phyloP scores from a whole-genome alignment of 2,888 invertebrate species.

The Caenorhabditis sp. region DNA sequence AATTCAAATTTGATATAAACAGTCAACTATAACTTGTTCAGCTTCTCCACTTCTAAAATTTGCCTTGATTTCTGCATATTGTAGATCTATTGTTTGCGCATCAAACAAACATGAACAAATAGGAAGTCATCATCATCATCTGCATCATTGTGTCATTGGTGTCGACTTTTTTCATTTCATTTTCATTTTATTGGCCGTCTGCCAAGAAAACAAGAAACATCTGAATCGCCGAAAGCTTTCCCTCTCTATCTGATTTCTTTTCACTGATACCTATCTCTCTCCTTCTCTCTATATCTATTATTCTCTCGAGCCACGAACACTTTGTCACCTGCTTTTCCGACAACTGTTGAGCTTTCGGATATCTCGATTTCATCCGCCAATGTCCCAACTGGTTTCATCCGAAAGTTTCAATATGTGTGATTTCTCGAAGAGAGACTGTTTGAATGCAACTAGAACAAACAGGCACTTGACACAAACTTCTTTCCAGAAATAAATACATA shows the following conservation, averaged over 20 bases:
- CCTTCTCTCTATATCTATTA: neutral
- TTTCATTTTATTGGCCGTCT: conserved; percentile 44
- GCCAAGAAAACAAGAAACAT: conserved; percentile 51
- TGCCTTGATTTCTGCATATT: conserved; percentile 25
- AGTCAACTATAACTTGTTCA: neutral
- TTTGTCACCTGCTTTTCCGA: conserved; percentile 55
- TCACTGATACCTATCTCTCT: conserved; percentile 17
- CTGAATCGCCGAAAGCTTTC: conserved; percentile 6
- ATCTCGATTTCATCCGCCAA: conserved; percentile 36
- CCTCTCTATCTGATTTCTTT: conserved; percentile 29
- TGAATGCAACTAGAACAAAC: conserved; percentile 36
- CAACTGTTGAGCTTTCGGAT: conserved; percentile 23
- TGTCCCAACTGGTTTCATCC: conserved; percentile 33
- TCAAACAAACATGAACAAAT: conserved; percentile 57
- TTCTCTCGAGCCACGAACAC: conserved; percentile 54
- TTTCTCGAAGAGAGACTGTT: conserved; percentile 18
- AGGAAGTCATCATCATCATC: conserved; percentile 47
- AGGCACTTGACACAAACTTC: conserved; percentile 38
- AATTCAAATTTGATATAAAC: neutral
- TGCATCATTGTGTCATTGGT: conserved; percentile 29
- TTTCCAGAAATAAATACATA: conserved; percentile 29
- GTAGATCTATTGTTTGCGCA: conserved; percentile 48
- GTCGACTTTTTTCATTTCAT: conserved; percentile 20
- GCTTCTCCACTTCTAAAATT: conserved; percentile 30
- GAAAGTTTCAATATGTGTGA: conserved; percentile 34